Evolutionary conservation across 2,797 vertebrate genomes (phyloP).

Genomic region (Ambastaia sidthimunki): DNA sequence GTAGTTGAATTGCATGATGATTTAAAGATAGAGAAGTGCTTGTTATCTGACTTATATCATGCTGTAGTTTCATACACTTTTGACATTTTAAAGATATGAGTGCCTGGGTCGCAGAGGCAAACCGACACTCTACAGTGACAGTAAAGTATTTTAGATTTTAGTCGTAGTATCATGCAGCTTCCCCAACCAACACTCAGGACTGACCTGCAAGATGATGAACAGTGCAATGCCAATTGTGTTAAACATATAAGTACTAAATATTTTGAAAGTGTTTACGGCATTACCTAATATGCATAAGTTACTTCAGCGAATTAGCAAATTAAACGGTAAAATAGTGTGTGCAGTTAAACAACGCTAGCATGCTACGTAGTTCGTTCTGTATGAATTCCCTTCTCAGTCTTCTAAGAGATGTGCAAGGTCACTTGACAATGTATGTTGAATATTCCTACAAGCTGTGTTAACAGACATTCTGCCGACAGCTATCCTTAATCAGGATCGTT

Average conservation of each 20-base stretch:
- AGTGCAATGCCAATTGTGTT: too few species aligned
- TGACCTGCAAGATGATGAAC: too few species aligned
- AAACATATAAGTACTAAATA: too few species aligned
- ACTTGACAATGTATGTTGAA: slow-evolving; percentile 1
- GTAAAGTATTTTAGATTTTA: neutral
- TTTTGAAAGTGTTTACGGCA: too few species aligned
- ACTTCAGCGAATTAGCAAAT: too few species aligned
- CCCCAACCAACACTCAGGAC: too few species aligned
- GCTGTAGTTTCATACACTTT: too few species aligned
- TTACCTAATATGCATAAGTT: too few species aligned
- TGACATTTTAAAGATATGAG: too few species aligned
- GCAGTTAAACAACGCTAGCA: neutral
- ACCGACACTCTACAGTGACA: neutral
- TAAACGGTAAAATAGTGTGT: neutral
- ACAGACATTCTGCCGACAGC: slow-evolving; percentile 22
- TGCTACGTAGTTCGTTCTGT: neutral
- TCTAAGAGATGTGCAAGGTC: neutral
- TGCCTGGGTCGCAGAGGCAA: neutral
- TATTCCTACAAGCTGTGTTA: slow-evolving; percentile 23
- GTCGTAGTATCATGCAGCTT: neutral
- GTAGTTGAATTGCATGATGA: neutral
- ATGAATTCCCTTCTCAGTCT: neutral
- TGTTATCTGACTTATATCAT: neutral
- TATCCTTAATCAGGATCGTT: slow-evolving; percentile 35
- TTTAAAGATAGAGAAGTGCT: neutral